These are phyloP conservation scores for Polyergus mexicanus DNA, from an alignment of 1,140 invertebrate species.

Conservation along the genomic window DNA sequence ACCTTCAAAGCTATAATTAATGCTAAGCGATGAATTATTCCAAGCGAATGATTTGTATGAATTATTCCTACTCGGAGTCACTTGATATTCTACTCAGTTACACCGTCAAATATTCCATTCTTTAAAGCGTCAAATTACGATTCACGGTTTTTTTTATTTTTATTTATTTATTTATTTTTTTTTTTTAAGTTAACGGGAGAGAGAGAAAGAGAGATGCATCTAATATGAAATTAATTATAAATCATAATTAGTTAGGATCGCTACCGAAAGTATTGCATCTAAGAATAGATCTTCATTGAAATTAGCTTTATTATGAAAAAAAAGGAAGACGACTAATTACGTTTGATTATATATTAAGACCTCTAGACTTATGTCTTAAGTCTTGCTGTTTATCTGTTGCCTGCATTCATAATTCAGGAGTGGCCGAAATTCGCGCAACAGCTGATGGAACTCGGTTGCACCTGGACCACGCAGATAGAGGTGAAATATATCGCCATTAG, in stretches of 20 bases:
- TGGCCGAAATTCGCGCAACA: conserved; percentile 93
- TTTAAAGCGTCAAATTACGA: conserved; percentile 58
- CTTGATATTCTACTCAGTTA: conserved; percentile 52
- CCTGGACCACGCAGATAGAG: conserved; percentile 92
- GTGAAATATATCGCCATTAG: conserved; percentile 85
- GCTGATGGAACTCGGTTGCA: conserved; percentile 92
- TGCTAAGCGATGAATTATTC: conserved; percentile 70
- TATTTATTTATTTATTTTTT: too few relatives aligned
- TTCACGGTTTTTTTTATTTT: conserved; percentile 12
- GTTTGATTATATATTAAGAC: conserved; percentile 32
- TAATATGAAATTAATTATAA: conserved; percentile 10
- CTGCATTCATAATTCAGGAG: conserved; percentile 88
- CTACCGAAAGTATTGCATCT: background rate
- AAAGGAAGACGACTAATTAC: conserved; percentile 19
- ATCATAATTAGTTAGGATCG: conserved; percentile 27
- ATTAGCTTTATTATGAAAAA: background rate
- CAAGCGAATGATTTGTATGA: conserved; percentile 55
- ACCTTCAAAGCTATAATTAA: conserved; percentile 65
- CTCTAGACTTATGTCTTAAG: conserved; percentile 64
- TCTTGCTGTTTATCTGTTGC: conserved; percentile 85
- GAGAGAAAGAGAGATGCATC: background rate
- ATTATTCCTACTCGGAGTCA: conserved; percentile 49
- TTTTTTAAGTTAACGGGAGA: background rate
- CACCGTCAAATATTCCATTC: conserved; percentile 31
- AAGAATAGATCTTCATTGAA: background rate